Percentiles rank a stretch among this genome's conserved stretches.
Conservation (phyloP, 2,797 vertebrate species). For the Steatocranus sp. region DNA sequence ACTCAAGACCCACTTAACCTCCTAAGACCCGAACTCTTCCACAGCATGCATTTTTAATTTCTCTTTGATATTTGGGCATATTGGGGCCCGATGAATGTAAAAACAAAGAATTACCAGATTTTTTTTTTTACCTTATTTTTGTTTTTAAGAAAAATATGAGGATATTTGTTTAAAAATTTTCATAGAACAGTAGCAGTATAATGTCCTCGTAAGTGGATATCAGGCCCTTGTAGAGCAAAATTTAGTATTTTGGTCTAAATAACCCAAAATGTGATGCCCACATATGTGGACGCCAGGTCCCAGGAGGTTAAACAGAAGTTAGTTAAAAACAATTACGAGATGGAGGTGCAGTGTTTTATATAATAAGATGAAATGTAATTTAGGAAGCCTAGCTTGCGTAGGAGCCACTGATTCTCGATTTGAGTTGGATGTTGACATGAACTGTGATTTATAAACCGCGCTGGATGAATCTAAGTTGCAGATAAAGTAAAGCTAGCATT, state of each 20-base stretch:
- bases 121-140: background rate
- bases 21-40: background rate
- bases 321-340: background rate
- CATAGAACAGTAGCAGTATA: background rate
- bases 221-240: background rate
- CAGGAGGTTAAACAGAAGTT: background rate
- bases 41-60: background rate
- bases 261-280: background rate
- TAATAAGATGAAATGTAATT: background rate
- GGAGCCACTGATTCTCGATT: background rate
- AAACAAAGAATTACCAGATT: background rate
- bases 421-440: background rate
- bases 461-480: background rate
- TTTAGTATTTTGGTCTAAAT: background rate
- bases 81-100: background rate
- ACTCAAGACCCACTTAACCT: background rate
- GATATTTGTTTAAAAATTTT: background rate
- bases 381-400: background rate
- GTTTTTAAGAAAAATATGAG: background rate
- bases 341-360: background rate
- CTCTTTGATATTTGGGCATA: background rate
- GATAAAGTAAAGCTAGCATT: background rate
- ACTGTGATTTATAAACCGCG: background rate
- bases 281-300: background rate
- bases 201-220: background rate